Conservation (phyloP, 2,888 invertebrate genomes). For the Dicranocentrus wangi region DNA sequence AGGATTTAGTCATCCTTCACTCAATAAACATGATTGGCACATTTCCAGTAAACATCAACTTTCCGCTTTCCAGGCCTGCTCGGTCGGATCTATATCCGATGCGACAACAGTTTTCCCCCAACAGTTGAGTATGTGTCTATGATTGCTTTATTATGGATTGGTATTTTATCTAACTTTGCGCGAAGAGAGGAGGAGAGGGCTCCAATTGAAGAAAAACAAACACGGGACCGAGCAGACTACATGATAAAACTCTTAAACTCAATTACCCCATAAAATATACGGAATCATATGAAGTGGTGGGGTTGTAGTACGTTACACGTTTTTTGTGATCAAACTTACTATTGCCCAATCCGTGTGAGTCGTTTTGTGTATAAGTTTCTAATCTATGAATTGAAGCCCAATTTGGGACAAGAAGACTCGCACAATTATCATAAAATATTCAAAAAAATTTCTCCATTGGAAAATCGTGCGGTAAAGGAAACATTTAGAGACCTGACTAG, state of each 20-base stretch:
- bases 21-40: conserved; percentile 65
- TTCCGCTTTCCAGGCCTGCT: conserved; percentile 6
- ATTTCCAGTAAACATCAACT: conserved; percentile 60
- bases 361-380: too few species aligned
- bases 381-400: too few species aligned
- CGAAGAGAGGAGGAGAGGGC: neutral
- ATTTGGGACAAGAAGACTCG: conserved; percentile 1
- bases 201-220: too few species aligned
- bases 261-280: too few species aligned
- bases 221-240: too few species aligned
- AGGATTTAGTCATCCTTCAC: conserved; percentile 58
- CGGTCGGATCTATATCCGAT: conserved; percentile 8
- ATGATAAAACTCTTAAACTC: too few species aligned
- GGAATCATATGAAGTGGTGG: too few species aligned
- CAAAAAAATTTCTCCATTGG: neutral
- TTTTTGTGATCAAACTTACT: too few species aligned
- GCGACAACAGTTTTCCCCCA: conserved; percentile 37
- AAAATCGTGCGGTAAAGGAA: neutral
- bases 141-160: conserved; percentile 28
- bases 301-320: too few species aligned
- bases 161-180: neutral
- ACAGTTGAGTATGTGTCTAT: conserved; percentile 21
- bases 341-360: too few species aligned
- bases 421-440: neutral
- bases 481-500: neutral